These are phyloP conservation scores for Drymodes brunneopygia DNA, from an alignment of 2,113 vertebrate species.

Conservation along the genomic window DNA sequence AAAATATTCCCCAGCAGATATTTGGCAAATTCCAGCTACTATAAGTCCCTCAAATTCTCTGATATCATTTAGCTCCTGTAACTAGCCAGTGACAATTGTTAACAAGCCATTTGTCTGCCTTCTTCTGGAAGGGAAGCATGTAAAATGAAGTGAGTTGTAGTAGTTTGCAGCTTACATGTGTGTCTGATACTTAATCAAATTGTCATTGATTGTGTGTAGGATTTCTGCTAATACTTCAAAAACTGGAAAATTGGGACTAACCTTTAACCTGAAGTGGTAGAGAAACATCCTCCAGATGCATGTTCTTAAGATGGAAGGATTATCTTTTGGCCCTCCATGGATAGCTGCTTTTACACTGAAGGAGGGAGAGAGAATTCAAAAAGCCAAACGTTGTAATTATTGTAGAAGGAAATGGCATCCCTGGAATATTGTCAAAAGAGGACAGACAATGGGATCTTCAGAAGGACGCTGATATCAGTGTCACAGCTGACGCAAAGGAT, in stretches of 20 bases:
- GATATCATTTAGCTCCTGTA: background rate
- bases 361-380: background rate
- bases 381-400: background rate
- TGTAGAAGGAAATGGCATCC: background rate
- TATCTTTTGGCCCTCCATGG: background rate
- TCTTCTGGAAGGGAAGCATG: background rate
- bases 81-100: background rate
- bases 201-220: background rate
- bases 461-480: background rate
- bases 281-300: background rate
- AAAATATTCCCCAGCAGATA: background rate
- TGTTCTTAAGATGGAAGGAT: background rate
- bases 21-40: background rate
- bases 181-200: background rate
- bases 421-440: background rate
- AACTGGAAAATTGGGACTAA: background rate
- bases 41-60: background rate
- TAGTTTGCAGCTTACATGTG: background rate
- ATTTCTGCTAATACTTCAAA: background rate
- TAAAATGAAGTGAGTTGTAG: background rate
- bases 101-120: background rate
- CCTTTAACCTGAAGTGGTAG: background rate
- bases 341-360: background rate
- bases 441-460: background rate
- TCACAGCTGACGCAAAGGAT: background rate